Percentiles rank a stretch among this genome's conserved stretches.
These are phyloP conservation scores for Scopus umbretta DNA, from an alignment of 2,113 vertebrate genomes.

Conservation along the genomic window DNA sequence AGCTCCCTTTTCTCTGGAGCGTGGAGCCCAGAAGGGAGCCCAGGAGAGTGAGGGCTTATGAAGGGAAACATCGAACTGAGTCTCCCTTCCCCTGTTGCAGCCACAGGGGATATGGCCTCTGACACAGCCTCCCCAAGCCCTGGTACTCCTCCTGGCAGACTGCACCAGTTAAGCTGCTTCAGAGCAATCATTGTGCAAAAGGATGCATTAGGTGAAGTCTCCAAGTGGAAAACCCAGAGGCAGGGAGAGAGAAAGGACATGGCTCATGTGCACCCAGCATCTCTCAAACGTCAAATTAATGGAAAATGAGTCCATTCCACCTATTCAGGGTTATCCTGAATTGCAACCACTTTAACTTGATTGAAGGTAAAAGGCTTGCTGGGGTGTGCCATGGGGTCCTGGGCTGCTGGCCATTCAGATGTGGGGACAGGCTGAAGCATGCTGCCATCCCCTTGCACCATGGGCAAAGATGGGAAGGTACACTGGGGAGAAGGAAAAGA, in stretches of 20 bases:
- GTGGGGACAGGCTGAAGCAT: neutral
- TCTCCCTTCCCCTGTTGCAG: neutral
- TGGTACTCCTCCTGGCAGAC: neutral
- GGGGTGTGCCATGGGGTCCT: neutral
- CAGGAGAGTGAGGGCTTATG: neutral
- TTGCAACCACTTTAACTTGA: rapidly evolving
- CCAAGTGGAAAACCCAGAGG: neutral
- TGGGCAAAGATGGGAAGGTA: neutral
- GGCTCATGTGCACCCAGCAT: neutral
- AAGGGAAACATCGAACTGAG: neutral
- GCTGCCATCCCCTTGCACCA: neutral
- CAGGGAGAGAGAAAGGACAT: neutral
- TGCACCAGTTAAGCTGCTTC: neutral
- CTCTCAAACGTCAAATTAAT: neutral
- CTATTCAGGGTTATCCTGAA: neutral
- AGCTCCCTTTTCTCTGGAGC: neutral
- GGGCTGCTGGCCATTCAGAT: neutral
- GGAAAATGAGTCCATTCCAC: neutral
- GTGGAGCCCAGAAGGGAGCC: neutral
- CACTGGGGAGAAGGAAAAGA: neutral
- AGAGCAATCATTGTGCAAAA: neutral
- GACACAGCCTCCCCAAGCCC: neutral
- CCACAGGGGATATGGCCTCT: neutral
- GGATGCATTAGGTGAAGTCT: neutral
- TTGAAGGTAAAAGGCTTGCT: neutral